These are phyloP conservation scores for Cacatua alba DNA, from an alignment of 2,113 vertebrate species.

Conservation along the genomic window DNA sequence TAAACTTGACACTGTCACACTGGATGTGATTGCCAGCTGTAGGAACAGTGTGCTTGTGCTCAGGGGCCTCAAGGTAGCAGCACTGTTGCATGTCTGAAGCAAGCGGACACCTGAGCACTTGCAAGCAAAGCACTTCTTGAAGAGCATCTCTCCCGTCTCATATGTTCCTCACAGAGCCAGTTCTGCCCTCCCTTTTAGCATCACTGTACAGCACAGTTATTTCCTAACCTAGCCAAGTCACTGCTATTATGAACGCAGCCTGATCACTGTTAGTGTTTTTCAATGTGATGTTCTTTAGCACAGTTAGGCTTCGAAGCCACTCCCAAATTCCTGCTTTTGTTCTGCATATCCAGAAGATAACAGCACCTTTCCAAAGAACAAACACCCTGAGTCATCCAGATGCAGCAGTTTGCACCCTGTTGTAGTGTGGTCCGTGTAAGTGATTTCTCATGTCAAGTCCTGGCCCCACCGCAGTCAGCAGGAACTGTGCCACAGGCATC, in stretches of 20 bases:
- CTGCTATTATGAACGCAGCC: background rate
- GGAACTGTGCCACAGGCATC: background rate
- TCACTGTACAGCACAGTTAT: background rate
- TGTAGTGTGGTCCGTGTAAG: background rate
- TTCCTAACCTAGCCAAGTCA: background rate
- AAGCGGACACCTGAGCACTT: background rate
- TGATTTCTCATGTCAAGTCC: background rate
- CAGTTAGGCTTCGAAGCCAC: background rate
- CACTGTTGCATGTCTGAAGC: constrained; percentile 19
- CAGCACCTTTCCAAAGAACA: background rate
- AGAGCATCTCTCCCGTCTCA: background rate
- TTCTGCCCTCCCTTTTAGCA: background rate
- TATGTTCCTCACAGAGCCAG: background rate
- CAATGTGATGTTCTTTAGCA: background rate
- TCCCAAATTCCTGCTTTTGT: background rate
- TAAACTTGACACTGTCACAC: background rate
- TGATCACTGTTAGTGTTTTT: background rate
- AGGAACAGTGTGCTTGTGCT: constrained; percentile 12
- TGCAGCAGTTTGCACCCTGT: background rate
- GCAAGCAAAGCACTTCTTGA: background rate
- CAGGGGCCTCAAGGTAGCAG: constrained; percentile 31
- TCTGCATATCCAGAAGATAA: background rate
- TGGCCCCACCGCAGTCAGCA: background rate
- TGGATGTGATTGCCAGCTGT: background rate
- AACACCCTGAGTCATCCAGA: background rate